These are phyloP conservation scores for Rotaria macrura DNA, from an alignment of 2,888 invertebrate genomes.

Conservation along the genomic window DNA sequence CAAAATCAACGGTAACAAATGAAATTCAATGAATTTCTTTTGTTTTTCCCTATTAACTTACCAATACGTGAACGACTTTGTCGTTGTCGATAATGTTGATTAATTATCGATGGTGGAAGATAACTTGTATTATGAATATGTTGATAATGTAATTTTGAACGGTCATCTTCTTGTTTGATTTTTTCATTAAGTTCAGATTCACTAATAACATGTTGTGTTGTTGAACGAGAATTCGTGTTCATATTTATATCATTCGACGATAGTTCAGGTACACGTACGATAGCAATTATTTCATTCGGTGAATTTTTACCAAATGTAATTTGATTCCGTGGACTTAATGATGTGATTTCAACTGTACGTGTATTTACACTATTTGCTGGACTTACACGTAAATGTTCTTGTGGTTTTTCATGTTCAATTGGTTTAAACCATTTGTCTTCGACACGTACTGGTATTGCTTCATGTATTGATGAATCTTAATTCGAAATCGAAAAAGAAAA, in stretches of 20 bases:
- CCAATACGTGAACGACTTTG: neutral
- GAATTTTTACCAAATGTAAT: conserved; percentile 28
- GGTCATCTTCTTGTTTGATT: no score
- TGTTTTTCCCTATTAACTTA: neutral
- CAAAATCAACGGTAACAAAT: no score
- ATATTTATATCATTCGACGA: no score
- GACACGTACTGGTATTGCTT: neutral
- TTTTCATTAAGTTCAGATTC: neutral
- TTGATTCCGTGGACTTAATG: neutral
- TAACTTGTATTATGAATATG: neutral
- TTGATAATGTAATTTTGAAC: neutral
- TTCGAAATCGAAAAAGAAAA: neutral
- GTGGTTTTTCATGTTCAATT: neutral
- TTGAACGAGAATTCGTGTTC: neutral
- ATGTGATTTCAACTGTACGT: neutral
- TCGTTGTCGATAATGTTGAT: neutral
- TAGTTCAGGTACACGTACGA: conserved; percentile 26
- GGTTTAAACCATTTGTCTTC: neutral
- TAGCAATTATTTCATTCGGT: conserved; percentile 31
- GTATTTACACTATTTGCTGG: neutral
- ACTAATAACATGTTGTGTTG: neutral
- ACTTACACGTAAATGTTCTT: neutral
- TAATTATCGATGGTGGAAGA: neutral
- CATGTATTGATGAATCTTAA: neutral
- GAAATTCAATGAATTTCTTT: no score